Base-by-base conservation (phyloP, 1,140 invertebrate genomes). In the Drosophila chauvacae region DNA sequence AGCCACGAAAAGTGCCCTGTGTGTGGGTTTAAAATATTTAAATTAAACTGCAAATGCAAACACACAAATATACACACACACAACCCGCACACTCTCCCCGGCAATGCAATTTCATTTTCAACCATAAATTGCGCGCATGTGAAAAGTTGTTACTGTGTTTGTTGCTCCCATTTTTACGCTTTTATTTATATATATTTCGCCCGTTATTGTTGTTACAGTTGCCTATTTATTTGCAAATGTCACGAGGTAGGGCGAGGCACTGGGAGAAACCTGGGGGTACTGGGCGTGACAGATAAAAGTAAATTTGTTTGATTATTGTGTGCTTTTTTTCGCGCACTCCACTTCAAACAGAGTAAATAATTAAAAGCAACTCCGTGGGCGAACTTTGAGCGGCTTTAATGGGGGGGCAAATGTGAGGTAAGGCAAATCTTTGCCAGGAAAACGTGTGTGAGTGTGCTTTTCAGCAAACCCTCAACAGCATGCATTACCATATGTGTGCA, bases 181-280 rank as follows among this genome's bases (percentile, higher is more conserved):
- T 51, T 73, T 71, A 72, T 70, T 59, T 72, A 60, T 59, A 48
- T 68, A 44, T 59, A 48, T 66, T 37, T n/a, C 23, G 37, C 33
- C 65, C 63, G 69, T 73, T 60, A 47, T 82, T 65, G 45, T 61
- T 64, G 16, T 41, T 45, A 56, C 42, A 56, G 57, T 66, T 68
- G 66, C 69, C 77, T 77, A 88, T 86, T 86, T 86, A 88, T 88
- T 87, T 84, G 83, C 83, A 80, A 86, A 87, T 86, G 82, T 83
- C 83, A 86, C 82, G 83, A 87, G 79, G 70, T 53, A 26, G 41
- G 35, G 30, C 33, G 37, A n/a, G 20, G 42, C 33, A 55, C 51
- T 55, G 41, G 33, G 37, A 28, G 28, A 39, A 35, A 20, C 7
- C 26, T 20, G 20, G 7, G 10, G 13, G 44, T 39, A 51, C 55